Conservation (phyloP, 2,113 vertebrate genomes). For the Urocolius indicus region DNA sequence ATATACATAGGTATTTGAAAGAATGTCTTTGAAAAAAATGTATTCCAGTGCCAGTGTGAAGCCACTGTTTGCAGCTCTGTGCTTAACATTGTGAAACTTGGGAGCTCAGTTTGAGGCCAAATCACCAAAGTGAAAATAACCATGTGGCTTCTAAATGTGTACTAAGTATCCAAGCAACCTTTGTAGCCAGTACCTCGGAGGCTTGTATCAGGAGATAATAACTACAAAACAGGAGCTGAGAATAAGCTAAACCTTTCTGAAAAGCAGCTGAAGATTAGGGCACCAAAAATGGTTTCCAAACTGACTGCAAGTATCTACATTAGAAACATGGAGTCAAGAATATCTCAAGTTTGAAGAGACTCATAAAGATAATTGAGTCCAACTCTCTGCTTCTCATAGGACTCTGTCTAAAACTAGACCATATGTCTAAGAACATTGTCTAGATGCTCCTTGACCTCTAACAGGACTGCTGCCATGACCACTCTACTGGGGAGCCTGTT, state of each 20-base stretch:
- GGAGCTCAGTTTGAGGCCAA: background rate
- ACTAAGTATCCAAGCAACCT: background rate
- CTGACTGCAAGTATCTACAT: background rate
- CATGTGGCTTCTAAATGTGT: background rate
- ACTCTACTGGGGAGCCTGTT: background rate
- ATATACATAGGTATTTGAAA: background rate
- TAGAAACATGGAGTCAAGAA: background rate
- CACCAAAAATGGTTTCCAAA: background rate
- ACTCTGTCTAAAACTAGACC: background rate
- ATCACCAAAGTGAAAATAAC: background rate
- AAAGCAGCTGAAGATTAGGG: background rate
- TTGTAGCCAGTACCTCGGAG: background rate
- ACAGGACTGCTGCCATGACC: background rate
- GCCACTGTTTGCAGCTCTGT: background rate
- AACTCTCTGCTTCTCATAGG: background rate
- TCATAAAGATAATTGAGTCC: background rate
- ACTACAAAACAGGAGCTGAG: background rate
- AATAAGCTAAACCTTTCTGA: background rate
- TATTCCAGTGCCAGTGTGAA: background rate
- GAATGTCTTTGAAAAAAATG: background rate
- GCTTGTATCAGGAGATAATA: background rate
- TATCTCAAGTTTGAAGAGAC: background rate
- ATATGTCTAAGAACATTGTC: background rate
- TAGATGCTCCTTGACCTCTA: background rate
- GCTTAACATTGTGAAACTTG: fast-evolving